Evolutionary conservation across 2,113 vertebrate genomes (phyloP).

Genomic region (Cyprinodon variegatus): DNA sequence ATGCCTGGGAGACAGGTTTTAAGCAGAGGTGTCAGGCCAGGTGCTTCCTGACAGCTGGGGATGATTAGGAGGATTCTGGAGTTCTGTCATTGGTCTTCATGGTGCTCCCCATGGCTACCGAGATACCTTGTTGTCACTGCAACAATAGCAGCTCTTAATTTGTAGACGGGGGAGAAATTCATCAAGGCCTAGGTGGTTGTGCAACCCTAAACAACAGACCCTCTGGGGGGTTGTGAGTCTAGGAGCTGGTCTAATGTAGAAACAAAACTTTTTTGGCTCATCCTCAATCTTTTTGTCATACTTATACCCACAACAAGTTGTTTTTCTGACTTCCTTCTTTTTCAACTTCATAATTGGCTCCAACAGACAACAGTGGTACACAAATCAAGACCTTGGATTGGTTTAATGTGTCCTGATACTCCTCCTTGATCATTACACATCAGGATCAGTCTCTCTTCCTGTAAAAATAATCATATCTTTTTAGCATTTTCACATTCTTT

Average conservation of each 20-base stretch:
- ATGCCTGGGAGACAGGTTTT: conserved; percentile 83
- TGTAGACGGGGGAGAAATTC: conserved; percentile 76
- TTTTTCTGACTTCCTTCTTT: conserved; percentile 17
- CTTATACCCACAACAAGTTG: conserved; percentile 37
- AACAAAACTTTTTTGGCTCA: conserved; percentile 68
- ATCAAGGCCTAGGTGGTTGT: conserved; percentile 69
- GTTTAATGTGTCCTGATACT: conserved; percentile 38
- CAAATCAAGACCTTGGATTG: conserved; percentile 10
- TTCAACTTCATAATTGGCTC: conserved; percentile 19
- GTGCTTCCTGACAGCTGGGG: conserved; percentile 79
- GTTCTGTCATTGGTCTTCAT: conserved; percentile 77
- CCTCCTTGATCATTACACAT: conserved; percentile 9
- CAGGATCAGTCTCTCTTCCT: conserved; percentile 21
- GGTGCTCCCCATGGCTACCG: conserved; percentile 75
- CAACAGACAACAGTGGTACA: conserved; percentile 11
- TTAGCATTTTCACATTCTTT: too few species aligned
- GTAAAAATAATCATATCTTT: neutral
- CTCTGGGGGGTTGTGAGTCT: conserved; percentile 63
- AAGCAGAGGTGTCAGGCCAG: conserved; percentile 81
- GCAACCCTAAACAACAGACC: conserved; percentile 74
- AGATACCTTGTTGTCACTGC: conserved; percentile 76
- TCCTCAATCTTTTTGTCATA: conserved; percentile 55
- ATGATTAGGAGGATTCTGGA: conserved; percentile 80
- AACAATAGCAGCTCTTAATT: conserved; percentile 80
- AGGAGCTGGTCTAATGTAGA: conserved; percentile 44